A percentile compares a stretch with the other conserved stretches of the same genome.
Evolutionary conservation across 2,797 vertebrate genomes (phyloP).

Genomic region (Pogoniulus pusillus): DNA sequence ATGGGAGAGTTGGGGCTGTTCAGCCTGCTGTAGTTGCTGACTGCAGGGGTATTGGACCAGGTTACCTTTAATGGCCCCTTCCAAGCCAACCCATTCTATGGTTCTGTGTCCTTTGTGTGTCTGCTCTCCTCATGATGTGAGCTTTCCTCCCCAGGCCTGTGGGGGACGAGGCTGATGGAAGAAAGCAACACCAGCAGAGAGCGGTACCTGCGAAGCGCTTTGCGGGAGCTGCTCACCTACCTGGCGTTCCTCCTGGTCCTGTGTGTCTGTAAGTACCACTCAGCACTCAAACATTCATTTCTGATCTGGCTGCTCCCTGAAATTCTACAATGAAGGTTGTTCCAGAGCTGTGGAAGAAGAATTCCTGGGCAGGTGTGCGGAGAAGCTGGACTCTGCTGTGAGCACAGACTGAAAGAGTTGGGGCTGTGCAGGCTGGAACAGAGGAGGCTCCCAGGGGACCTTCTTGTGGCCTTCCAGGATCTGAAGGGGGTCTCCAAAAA

Average conservation of each 20-base stretch:
- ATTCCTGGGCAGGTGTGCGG: too few relatives aligned
- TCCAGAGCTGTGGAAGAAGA: background rate
- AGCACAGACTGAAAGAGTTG: too few relatives aligned
- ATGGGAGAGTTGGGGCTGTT: too few relatives aligned
- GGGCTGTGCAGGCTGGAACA: too few relatives aligned
- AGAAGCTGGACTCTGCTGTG: too few relatives aligned
- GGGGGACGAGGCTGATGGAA: conserved; percentile 95
- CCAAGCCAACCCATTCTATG: too few relatives aligned
- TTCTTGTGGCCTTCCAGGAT: too few relatives aligned
- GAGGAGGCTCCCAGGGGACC: too few relatives aligned
- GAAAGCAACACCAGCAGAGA: conserved; percentile 90
- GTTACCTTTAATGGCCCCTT: too few relatives aligned
- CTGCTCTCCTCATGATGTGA: background rate
- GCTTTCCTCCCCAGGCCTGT: conserved; percentile 82
- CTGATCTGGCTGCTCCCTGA: background rate
- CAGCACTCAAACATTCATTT: background rate
- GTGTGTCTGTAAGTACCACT: conserved; percentile 88
- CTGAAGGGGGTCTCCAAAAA: too few relatives aligned
- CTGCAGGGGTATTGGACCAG: too few relatives aligned
- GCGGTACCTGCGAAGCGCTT: conserved; percentile 88
- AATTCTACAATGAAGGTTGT: background rate
- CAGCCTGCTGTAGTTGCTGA: too few relatives aligned
- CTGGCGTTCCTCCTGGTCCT: conserved; percentile 88
- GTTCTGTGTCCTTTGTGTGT: background rate
- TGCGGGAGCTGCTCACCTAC: conserved; percentile 92